Conservation (phyloP, 2,797 vertebrate genomes). For the Zalophus californianus region DNA sequence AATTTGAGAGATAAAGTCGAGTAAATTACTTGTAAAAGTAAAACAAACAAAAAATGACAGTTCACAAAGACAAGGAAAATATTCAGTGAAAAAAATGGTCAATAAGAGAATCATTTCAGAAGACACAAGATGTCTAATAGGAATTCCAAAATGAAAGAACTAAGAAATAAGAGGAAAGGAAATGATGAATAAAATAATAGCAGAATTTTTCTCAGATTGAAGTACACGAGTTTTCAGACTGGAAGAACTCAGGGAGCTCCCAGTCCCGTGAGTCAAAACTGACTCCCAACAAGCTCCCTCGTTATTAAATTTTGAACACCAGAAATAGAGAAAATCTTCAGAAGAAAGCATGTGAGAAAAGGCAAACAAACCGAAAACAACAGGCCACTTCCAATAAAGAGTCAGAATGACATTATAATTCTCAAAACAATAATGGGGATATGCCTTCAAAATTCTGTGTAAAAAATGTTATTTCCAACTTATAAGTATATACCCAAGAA, state of each 20-base stretch:
- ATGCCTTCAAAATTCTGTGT: not conserved
- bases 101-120: constrained; percentile 17
- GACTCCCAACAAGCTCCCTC: not conserved
- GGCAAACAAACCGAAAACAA: not conserved
- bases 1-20: not conserved
- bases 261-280: not conserved
- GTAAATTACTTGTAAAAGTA: not conserved
- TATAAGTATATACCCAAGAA: not conserved
- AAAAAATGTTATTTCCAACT: not conserved
- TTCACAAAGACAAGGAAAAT: not conserved
- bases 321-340: not conserved
- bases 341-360: not conserved
- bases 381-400: not conserved
- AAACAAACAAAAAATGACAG: not conserved
- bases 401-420: not conserved
- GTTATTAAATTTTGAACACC: constrained; percentile 46
- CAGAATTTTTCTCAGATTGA: not conserved
- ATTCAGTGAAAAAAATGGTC: not conserved
- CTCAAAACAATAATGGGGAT: not conserved
- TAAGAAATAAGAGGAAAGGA: not conserved
- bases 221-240: not conserved
- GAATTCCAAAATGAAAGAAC: not conserved
- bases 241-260: not conserved
- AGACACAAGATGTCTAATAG: not conserved
- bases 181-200: not conserved